Evolutionary conservation across 2,888 invertebrate genomes (phyloP), one percentile per base, ranked within the genome.

Genomic region (Drosophila neotestacea): DNA sequence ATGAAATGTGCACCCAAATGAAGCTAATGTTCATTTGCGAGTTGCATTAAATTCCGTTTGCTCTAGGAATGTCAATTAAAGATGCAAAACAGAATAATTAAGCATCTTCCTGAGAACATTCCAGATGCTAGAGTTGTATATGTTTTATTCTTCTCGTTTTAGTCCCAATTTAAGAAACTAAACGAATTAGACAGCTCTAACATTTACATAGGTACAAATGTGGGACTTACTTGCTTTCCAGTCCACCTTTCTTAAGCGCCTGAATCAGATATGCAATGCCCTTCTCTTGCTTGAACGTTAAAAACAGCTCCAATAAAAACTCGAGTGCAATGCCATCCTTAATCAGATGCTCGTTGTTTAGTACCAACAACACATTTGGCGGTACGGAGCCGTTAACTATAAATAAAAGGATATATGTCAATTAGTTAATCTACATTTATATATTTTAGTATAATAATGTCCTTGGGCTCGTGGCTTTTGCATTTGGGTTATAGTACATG

Each of bases 301-400:
- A 95, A 93, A 98, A 98, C 92, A 98, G 96, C 93, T 97, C 96
- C 88, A 98, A 95, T 90, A 98, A 95, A 93, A 99, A 99, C 89
- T 98, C 98, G 90, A 98, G 94, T 70, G 98, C 98, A 92, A 98
- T 94, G 92, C 98, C 97, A 94, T 97, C 97, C 93, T 97, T 98
- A 82, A 97, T 95, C 90, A 99, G 94, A 94, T 98, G 98, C 93
- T 98, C 98, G 93, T 97, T 97, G 92, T 96, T 96, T 91, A 97
- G 94, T 91, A 97, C 97, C 91, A 96, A 95, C 87, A 99, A 95
- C 76, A 97, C 97, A 86, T 95, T 95, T 77, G 98, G 97, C 77
- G 97, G 97, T 89, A 98, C 96, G 91, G 98, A 96, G 71, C 96
- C 97, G 93, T 98, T 98, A 69, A 97, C 95, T 95, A 32, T 0